These are phyloP conservation scores for Papilio demoleus DNA, from an alignment of 2,888 invertebrate genomes.

Conservation along the genomic window DNA sequence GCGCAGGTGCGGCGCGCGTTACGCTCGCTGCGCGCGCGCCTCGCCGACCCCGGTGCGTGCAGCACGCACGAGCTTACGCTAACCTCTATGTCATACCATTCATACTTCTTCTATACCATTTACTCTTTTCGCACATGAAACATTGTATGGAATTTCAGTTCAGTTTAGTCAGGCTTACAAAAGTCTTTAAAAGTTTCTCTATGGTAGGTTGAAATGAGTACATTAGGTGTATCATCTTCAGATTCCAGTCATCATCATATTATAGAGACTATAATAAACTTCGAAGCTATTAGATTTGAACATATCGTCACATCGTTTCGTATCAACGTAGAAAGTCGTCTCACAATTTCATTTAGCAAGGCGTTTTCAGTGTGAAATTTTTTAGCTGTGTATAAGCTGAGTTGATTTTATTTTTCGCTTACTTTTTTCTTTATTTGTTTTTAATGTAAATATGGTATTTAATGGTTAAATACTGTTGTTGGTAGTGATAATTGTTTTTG, in stretches of 20 bases:
- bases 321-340: conserved; percentile 52
- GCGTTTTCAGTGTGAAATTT: conserved; percentile 46
- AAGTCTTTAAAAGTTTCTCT: background rate
- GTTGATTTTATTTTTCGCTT: conserved; percentile 32
- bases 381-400: conserved; percentile 36
- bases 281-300: conserved; percentile 43
- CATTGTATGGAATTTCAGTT: too few relatives aligned
- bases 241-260: background rate
- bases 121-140: background rate
- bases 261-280: conserved; percentile 29
- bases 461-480: background rate
- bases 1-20: conserved; percentile 73
- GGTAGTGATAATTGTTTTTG: background rate
- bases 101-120: background rate
- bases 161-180: too few relatives aligned
- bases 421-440: conserved; percentile 10
- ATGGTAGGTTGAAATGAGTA: background rate
- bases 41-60: conserved; percentile 53
- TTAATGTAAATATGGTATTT: background rate
- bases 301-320: conserved; percentile 50
- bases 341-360: conserved; percentile 52
- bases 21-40: conserved; percentile 62
- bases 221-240: conserved; percentile 1
- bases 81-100: background rate
- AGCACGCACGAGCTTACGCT: conserved; percentile 42